Conservation (phyloP, 2,797 vertebrate genomes). For the Sarcophilus harrisii region DNA sequence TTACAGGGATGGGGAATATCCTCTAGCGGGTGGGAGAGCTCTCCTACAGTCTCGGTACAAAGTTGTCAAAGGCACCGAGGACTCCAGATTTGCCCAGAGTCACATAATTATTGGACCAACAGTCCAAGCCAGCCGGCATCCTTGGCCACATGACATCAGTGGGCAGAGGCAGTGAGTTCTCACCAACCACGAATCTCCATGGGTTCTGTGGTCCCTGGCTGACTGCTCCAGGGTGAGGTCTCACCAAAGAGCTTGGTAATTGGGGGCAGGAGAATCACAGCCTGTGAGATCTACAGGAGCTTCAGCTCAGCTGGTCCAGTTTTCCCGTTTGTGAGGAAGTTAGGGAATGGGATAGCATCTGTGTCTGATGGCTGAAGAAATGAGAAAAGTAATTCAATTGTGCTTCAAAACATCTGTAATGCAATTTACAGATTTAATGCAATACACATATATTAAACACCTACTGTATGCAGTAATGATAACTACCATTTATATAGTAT, state of each 20-base stretch:
- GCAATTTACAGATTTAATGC: not conserved
- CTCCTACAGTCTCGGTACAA: not conserved
- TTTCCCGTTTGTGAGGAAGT: not conserved
- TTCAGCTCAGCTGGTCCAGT: not conserved
- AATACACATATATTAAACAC: not conserved
- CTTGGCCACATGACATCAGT: not conserved
- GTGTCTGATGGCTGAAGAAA: not conserved
- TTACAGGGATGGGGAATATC: too few relatives aligned
- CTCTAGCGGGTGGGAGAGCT: not conserved
- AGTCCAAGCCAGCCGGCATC: not conserved
- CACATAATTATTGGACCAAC: not conserved
- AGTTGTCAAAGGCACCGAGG: not conserved
- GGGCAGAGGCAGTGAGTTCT: not conserved
- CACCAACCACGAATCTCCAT: not conserved
- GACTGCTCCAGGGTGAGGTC: not conserved
- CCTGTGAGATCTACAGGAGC: not conserved
- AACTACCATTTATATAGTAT: not conserved
- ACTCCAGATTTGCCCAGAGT: not conserved
- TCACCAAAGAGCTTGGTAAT: slow-evolving; percentile 26
- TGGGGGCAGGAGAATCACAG: not conserved
- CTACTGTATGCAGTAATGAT: not conserved
- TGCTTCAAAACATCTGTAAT: not conserved
- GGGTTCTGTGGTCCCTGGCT: not conserved
- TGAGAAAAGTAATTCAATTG: not conserved
- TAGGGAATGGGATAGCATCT: not conserved